Evolutionary conservation across 2,113 vertebrate genomes (phyloP).

Genomic region (Malurus cyaneus): DNA sequence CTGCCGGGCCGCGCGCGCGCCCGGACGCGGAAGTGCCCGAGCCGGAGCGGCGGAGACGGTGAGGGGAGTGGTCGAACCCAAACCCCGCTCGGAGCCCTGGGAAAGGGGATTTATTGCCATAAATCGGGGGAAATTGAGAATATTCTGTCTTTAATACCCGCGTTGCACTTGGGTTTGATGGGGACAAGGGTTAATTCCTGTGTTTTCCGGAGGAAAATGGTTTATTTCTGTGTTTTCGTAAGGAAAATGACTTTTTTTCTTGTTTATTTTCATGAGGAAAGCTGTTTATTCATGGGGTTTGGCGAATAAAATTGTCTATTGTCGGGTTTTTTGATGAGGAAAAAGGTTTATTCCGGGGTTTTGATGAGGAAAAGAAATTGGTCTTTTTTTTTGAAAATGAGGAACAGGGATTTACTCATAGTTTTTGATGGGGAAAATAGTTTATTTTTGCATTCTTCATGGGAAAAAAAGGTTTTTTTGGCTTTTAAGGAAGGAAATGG

Average conservation of each 20-base stretch:
- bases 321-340: rapidly evolving
- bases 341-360: background rate
- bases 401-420: background rate
- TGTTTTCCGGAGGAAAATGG: background rate
- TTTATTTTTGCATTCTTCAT: background rate
- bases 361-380: background rate
- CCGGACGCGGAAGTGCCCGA: background rate
- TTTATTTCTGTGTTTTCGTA: too few relatives aligned
- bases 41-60: background rate
- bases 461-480: background rate
- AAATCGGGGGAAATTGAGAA: background rate
- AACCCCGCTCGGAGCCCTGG: rapidly evolving
- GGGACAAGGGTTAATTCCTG: background rate
- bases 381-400: background rate
- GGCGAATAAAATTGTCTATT: background rate
- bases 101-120: background rate
- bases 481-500: background rate
- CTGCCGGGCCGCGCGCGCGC: background rate
- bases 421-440: background rate
- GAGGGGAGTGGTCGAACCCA: background rate
- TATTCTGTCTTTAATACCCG: background rate
- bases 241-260: background rate
- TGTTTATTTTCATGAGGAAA: background rate
- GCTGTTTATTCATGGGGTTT: background rate
- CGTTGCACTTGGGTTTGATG: rapidly evolving